A percentile compares a stretch with the other conserved stretches of the same genome.
phyloP scores from a whole-genome alignment of 2,113 vertebrate species.

The Heteronetta atricapilla region DNA sequence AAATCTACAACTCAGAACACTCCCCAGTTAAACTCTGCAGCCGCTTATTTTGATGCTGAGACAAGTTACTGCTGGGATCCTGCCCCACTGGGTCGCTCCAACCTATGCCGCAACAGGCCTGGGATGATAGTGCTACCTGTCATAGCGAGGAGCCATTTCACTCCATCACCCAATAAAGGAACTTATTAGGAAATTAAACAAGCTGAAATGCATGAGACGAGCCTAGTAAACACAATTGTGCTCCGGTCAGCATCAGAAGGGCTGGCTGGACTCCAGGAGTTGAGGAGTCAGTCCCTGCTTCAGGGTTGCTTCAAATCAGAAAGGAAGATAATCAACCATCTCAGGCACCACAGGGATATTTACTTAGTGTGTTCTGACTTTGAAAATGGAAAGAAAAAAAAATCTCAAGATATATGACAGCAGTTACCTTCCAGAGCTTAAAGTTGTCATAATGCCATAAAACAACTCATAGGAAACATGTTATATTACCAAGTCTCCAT shows the following conservation, averaged over 20 bases:
- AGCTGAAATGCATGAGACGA: neutral
- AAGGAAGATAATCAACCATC: slow-evolving; percentile 17
- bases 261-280: slow-evolving; percentile 9
- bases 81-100: neutral
- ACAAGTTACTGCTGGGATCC: neutral
- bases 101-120: neutral
- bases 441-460: neutral
- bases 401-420: neutral
- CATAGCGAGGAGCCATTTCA: neutral
- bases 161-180: neutral
- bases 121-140: neutral
- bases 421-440: neutral
- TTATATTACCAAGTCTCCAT: neutral
- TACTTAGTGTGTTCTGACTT: slow-evolving; percentile 32
- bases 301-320: slow-evolving; percentile 10
- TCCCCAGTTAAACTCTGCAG: neutral
- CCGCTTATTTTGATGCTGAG: neutral
- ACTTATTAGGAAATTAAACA: slow-evolving; percentile 50
- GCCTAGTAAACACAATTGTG: neutral
- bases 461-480: neutral
- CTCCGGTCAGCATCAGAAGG: slow-evolving; percentile 18
- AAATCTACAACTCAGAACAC: neutral
- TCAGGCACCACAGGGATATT: slow-evolving; percentile 27
- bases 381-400: slow-evolving; percentile 3
- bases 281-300: slow-evolving; percentile 11